Percentiles rank a stretch among this genome's conserved stretches.
These are phyloP conservation scores for Pherbina coryleti DNA, from an alignment of 2,888 invertebrate species.

Conservation along the genomic window DNA sequence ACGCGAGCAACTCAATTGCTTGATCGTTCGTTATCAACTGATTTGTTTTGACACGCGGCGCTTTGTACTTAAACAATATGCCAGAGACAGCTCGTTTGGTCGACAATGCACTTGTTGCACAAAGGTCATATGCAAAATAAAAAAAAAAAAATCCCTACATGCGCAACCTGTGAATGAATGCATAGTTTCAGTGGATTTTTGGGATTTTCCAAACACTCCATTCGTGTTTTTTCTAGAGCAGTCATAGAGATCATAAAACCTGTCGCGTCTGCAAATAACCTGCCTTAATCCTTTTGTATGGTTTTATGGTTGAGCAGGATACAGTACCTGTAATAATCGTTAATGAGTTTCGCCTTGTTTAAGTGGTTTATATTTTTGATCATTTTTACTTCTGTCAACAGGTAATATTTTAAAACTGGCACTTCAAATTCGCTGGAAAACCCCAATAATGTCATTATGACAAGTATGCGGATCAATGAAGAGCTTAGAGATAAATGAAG, in stretches of 20 bases:
- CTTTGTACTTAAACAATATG: neutral
- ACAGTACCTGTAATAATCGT: neutral
- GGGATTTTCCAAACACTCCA: conserved; percentile 15
- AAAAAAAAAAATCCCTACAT: neutral
- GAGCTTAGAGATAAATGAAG: no score
- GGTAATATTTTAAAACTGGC: no score
- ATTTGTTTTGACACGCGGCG: conserved; percentile 37
- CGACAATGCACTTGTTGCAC: no score
- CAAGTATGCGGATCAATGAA: conserved; percentile 1
- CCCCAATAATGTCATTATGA: neutral
- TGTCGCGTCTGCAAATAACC: neutral
- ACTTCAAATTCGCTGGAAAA: neutral
- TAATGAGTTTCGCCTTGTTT: neutral
- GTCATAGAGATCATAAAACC: neutral
- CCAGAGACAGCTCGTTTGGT: neutral
- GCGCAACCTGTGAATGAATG: conserved; percentile 26
- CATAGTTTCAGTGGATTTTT: neutral
- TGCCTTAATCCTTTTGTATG: neutral
- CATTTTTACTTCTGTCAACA: no score
- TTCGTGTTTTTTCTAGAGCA: neutral
- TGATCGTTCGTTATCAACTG: conserved; percentile 47
- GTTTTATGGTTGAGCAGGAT: neutral
- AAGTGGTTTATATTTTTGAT: no score
- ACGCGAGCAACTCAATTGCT: conserved; percentile 45
- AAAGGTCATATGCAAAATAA: no score